phyloP scores from a whole-genome alignment of 2,113 vertebrate genomes.

The Pycnonotus jocosus region DNA sequence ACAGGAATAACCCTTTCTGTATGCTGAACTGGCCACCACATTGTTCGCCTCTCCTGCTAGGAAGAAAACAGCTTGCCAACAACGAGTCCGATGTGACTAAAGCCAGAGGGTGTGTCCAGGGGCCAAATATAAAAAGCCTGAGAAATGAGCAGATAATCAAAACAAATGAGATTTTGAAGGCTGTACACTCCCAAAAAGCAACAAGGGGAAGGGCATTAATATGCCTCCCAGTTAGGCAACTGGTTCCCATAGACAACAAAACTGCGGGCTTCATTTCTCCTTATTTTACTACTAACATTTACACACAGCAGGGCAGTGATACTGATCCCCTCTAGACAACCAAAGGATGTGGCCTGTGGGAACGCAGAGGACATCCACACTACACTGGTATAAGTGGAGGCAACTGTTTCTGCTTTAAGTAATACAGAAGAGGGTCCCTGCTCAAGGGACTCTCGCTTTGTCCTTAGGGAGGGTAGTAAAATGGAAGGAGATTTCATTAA shows the following conservation, averaged over 20 bases:
- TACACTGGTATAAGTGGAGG: not conserved
- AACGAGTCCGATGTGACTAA: not conserved
- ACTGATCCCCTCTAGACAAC: not conserved
- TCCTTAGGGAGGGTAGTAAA: not conserved
- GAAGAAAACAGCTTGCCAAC: not conserved
- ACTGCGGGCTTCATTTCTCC: not conserved
- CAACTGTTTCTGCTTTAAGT: not conserved
- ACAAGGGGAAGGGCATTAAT: not conserved
- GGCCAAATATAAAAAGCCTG: not conserved
- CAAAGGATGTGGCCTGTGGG: not conserved
- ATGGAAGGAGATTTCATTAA: not conserved
- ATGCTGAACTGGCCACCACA: not conserved
- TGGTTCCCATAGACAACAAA: not conserved
- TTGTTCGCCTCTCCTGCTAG: not conserved
- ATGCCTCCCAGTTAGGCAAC: not conserved
- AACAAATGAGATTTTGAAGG: not conserved
- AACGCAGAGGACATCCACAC: not conserved
- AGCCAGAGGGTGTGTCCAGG: not conserved
- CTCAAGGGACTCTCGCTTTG: not conserved
- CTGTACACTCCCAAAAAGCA: not conserved
- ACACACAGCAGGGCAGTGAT: not conserved
- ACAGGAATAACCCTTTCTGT: not conserved
- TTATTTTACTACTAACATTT: not conserved
- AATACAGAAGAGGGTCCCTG: not conserved
- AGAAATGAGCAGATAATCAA: not conserved